A percentile compares a stretch with the other conserved stretches of the same genome.
Conservation (phyloP, 1,140 invertebrate genomes). For the Dysdera silvatica region DNA sequence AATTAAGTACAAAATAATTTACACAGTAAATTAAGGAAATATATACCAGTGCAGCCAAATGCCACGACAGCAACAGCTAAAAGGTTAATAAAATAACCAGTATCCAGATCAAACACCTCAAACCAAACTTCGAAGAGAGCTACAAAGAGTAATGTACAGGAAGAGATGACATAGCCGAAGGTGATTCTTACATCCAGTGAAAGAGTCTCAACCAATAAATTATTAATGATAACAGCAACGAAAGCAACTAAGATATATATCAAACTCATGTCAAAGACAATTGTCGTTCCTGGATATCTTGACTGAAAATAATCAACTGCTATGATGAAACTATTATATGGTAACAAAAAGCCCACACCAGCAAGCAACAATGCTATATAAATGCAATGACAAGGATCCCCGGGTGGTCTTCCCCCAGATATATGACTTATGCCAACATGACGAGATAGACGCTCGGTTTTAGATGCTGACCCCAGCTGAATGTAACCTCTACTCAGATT, state of each 20-base stretch:
- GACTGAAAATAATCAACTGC: slow-evolving; percentile 49
- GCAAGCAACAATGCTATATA: slow-evolving; percentile 72
- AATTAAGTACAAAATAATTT: neutral
- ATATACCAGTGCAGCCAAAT: slow-evolving; percentile 71
- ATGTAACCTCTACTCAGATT: slow-evolving; percentile 38
- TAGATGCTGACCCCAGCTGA: slow-evolving; percentile 29
- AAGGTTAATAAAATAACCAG: slow-evolving; percentile 71
- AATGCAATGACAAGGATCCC: slow-evolving; percentile 56
- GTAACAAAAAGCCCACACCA: slow-evolving; percentile 80
- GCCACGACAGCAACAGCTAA: slow-evolving; percentile 73
- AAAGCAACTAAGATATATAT: slow-evolving; percentile 82
- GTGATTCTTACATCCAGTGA: slow-evolving; percentile 72
- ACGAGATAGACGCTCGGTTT: neutral
- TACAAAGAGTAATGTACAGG: slow-evolving; percentile 70
- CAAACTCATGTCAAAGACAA: slow-evolving; percentile 84
- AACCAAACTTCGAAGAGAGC: slow-evolving; percentile 75
- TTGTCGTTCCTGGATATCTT: slow-evolving; percentile 69
- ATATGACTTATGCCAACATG: neutral
- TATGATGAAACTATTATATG: slow-evolving; percentile 61
- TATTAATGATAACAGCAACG: slow-evolving; percentile 74
- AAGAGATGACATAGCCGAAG: slow-evolving; percentile 75
- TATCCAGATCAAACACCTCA: slow-evolving; percentile 61
- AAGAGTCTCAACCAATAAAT: slow-evolving; percentile 71
- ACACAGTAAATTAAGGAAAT: neutral
- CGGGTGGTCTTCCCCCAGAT: slow-evolving; percentile 31